Base-by-base conservation (phyloP, 2,888 invertebrate species). In the Malachius bipustulatus region DNA sequence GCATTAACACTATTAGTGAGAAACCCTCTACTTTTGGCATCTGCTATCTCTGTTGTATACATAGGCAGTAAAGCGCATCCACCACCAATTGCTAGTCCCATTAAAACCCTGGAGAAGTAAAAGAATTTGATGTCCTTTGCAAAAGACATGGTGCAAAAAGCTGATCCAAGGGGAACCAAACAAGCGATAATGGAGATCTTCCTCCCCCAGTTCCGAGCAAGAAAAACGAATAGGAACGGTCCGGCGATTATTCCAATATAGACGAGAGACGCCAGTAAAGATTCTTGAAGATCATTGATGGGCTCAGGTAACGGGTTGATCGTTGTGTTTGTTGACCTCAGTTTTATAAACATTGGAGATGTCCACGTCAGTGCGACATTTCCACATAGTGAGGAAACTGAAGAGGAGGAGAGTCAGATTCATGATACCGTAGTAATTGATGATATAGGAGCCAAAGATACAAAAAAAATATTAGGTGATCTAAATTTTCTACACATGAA, bases 11-110 rank as follows among this genome's bases (percentile, higher is more conserved):
- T 75, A 2, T 43, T 42, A 1, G 47, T 46, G 0, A 88, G 63
- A 0, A 82, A 75, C 0, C 90, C 90, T 42, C 91, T 67, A 6
- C 77, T 72, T 11, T 78, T 75, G 38, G 78, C 76, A 65, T 81
- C 60, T 1, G 87, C 73, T 26, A 87, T 80, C 61, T 90, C 90
- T 29, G 83, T 82, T 41, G 87, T 75, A 61, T 89, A 90, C 73
- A 87, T 80, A 0, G 89, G 85, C 1, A 77, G 71, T 2, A 78
- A 71, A 0, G 80, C 75, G 63, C 77, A 81, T 9, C 77, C 65
- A 50, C 78, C 74, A 0, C 82, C 79, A 0, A 77, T 69, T 1
- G 73, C 73, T 1, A 81, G 51, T 30, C 84, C 84, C n/a, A 57
- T 59, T 4, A 70, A 37, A 13, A 68, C 47, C 43, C 70, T 53